Percentiles rank a stretch among this genome's conserved stretches.
Evolutionary conservation across 2,113 vertebrate genomes (phyloP).

Genomic region (Nestor notabilis): DNA sequence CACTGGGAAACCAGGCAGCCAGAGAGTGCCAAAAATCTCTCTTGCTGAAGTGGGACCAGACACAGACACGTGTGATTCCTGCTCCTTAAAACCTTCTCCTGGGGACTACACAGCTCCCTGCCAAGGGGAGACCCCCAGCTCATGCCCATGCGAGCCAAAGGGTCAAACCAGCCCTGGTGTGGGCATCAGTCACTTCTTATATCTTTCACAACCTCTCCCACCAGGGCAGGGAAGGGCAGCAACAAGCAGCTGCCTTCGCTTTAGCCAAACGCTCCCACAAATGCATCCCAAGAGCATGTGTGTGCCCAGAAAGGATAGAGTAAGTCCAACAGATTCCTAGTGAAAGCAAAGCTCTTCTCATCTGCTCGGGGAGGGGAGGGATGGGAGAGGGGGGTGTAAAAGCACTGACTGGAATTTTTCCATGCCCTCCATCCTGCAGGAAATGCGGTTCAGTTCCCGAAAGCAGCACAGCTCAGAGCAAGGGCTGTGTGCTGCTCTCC

Average conservation of each 20-base stretch:
- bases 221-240: background rate
- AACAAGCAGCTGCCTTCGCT: background rate
- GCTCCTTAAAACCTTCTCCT: background rate
- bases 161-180: rapidly evolving
- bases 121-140: rapidly evolving
- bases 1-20: background rate
- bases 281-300: background rate
- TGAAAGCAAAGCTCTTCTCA: background rate
- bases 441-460: background rate
- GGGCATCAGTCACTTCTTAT: background rate
- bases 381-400: background rate
- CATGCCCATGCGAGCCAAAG: background rate
- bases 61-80: background rate
- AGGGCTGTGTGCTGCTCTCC: background rate
- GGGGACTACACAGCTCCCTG: background rate
- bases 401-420: background rate
- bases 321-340: background rate
- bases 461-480: background rate
- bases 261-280: background rate
- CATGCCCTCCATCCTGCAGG: background rate
- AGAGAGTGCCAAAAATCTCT: background rate
- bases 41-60: background rate
- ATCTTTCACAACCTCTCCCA: rapidly evolving
- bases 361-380: background rate
- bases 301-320: background rate